Conservation (phyloP, 2,888 invertebrate genomes). For the Caenorhabditis imperialis region DNA sequence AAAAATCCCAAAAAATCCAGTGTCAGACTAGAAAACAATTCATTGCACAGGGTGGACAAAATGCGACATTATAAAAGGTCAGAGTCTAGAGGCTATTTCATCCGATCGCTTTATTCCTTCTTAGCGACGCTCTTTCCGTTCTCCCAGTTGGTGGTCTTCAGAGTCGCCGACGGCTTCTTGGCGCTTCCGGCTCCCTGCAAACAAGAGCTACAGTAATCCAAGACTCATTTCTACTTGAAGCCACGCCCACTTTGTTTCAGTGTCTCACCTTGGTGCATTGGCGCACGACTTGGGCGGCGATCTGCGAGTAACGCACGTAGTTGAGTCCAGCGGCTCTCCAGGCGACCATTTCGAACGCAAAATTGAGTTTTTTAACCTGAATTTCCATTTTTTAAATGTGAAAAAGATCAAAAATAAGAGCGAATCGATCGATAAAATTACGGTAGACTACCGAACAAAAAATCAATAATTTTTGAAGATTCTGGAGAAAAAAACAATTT, state of each 20-base stretch:
- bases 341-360: conserved; percentile 60
- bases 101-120: conserved; percentile 16
- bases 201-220: neutral
- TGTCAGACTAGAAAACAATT: too few relatives aligned
- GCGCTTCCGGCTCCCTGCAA: conserved; percentile 30
- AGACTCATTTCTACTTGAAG: neutral
- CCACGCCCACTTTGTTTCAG: neutral
- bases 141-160: conserved; percentile 90
- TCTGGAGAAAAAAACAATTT: conserved; percentile 3
- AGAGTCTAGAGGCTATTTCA: too few relatives aligned
- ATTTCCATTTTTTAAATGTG: too few relatives aligned
- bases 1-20: too few relatives aligned
- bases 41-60: too few relatives aligned
- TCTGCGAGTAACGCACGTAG: conserved; percentile 95
- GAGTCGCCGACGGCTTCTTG: conserved; percentile 85
- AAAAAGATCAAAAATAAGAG: neutral
- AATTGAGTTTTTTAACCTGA: conserved; percentile 17
- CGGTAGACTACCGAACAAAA: conserved; percentile 14
- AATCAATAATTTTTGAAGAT: neutral
- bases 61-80: too few relatives aligned
- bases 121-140: conserved; percentile 82
- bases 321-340: conserved; percentile 81
- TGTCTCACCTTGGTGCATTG: conserved; percentile 85
- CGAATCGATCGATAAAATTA: neutral
- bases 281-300: conserved; percentile 86